phyloP scores from a whole-genome alignment of 2,888 invertebrate genomes.

The Drosophila monieri region DNA sequence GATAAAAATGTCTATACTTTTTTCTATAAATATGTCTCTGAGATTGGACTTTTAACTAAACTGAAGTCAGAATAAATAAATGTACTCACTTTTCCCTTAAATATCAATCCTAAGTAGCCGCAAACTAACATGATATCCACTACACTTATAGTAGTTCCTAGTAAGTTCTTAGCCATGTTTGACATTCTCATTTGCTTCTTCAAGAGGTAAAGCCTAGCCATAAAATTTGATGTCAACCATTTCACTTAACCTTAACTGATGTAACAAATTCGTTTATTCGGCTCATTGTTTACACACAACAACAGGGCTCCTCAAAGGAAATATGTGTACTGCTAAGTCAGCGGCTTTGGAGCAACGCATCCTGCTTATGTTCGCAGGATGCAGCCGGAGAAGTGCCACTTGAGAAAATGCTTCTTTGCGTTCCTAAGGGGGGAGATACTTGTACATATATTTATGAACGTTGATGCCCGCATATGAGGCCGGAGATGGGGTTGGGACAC shows the following conservation, averaged over 20 bases:
- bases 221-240: slow-evolving; percentile 42
- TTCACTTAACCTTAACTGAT: slow-evolving; percentile 44
- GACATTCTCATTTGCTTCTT: slow-evolving; percentile 13
- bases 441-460: not conserved
- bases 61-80: not conserved
- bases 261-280: slow-evolving; percentile 53
- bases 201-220: slow-evolving; percentile 11
- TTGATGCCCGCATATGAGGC: slow-evolving; percentile 5
- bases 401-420: slow-evolving; percentile 65
- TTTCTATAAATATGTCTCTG: too few species aligned
- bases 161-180: not conserved
- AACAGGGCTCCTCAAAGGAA: slow-evolving; percentile 14
- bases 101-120: not conserved
- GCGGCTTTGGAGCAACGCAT: slow-evolving; percentile 56
- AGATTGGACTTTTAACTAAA: not conserved
- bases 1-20: not conserved
- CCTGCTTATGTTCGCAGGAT: slow-evolving; percentile 73
- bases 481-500: slow-evolving; percentile 33
- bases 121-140: not conserved
- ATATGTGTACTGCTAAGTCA: slow-evolving; percentile 28
- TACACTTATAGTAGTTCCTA: not conserved
- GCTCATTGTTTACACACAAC: slow-evolving; percentile 62
- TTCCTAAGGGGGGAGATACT: slow-evolving; percentile 5
- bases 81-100: not conserved
- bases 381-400: slow-evolving; percentile 73